phyloP scores from a whole-genome alignment of 2,113 vertebrate genomes.

The Fulica atra region DNA sequence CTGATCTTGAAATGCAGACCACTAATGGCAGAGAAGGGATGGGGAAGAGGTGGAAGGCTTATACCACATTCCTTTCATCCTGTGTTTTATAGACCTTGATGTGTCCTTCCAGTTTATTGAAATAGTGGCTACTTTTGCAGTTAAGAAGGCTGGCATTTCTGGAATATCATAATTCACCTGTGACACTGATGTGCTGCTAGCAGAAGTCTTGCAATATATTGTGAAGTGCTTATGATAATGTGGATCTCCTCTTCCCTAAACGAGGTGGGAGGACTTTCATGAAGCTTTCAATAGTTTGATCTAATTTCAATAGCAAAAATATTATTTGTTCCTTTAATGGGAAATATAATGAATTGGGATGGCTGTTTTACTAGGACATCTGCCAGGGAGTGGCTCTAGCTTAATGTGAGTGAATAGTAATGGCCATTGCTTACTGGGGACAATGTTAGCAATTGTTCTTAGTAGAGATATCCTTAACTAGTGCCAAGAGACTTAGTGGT shows the following conservation, averaged over 20 bases:
- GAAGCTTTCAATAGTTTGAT: slow-evolving; percentile 39
- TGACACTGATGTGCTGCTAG: slow-evolving; percentile 16
- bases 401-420: not conserved
- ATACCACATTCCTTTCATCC: not conserved
- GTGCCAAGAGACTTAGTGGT: not conserved
- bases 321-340: slow-evolving; percentile 42
- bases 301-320: not conserved
- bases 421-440: not conserved
- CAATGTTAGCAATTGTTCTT: not conserved
- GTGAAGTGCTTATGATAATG: not conserved
- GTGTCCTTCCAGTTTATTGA: slow-evolving; percentile 18
- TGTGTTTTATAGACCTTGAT: not conserved
- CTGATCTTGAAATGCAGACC: not conserved
- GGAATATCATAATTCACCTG: not conserved
- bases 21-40: not conserved
- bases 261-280: slow-evolving; percentile 6
- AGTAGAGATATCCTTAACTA: not conserved
- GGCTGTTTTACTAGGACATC: not conserved
- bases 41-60: not conserved
- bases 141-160: not conserved
- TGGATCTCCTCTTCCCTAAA: not conserved
- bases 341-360: not conserved
- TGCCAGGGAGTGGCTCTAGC: slow-evolving; percentile 13
- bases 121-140: slow-evolving; percentile 9
- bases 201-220: not conserved